phyloP scores from a whole-genome alignment of 2,113 vertebrate genomes.

The Oncorhynchus clarkii region DNA sequence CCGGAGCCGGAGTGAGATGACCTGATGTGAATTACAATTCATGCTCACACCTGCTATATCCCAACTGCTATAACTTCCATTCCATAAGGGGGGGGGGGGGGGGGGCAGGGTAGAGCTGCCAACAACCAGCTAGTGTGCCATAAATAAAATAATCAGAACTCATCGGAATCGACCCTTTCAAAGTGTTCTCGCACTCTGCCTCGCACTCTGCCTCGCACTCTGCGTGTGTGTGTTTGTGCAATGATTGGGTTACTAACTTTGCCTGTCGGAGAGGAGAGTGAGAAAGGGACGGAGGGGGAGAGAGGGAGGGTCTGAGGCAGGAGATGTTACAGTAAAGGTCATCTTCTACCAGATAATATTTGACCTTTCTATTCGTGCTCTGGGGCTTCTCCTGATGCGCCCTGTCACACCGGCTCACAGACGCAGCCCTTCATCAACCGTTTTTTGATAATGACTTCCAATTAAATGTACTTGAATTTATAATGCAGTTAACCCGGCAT shows the following conservation, averaged over 20 bases:
- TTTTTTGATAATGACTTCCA: constrained; percentile 33
- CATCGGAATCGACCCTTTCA: no score
- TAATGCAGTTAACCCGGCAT: constrained; percentile 18
- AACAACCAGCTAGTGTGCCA: constrained; percentile 15
- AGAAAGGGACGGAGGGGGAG: neutral
- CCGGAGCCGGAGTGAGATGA: no score
- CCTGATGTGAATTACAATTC: constrained; percentile 68
- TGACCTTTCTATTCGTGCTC: constrained; percentile 51
- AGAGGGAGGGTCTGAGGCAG: neutral
- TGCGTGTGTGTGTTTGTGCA: neutral
- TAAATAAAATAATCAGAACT: no score
- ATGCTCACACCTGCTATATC: constrained; percentile 48
- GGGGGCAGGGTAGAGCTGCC: constrained; percentile 14
- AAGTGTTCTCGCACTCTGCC: no score
- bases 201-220: no score
- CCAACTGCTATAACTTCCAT: constrained; percentile 52
- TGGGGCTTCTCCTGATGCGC: neutral
- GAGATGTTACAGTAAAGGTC: constrained; percentile 32
- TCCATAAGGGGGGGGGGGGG: neutral
- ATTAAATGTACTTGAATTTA: constrained; percentile 32
- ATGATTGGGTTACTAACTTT: neutral
- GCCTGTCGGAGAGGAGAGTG: neutral
- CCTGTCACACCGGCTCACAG: neutral
- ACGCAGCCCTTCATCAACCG: constrained; percentile 13
- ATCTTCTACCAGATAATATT: constrained; percentile 33